These are phyloP conservation scores for Pitangus sulphuratus DNA, from an alignment of 2,797 vertebrate genomes.

Conservation along the genomic window DNA sequence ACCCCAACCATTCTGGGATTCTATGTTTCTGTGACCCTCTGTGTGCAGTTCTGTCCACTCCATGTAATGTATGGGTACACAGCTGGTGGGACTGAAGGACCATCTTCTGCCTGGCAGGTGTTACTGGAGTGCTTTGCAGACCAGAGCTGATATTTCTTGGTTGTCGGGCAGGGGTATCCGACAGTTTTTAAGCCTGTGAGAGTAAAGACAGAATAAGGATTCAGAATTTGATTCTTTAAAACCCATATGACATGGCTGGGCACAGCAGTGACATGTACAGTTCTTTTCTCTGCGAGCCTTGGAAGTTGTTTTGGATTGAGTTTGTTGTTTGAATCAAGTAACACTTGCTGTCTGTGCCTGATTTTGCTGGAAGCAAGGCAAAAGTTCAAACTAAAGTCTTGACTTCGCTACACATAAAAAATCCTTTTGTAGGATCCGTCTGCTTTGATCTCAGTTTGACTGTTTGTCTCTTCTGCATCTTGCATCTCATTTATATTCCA, in stretches of 20 bases:
- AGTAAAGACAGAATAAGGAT: neutral
- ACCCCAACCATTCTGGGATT: neutral
- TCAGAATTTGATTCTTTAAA: neutral
- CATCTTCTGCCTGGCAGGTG: neutral
- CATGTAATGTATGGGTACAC: neutral
- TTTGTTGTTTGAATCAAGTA: neutral
- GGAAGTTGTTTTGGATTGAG: neutral
- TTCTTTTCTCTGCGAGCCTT: neutral
- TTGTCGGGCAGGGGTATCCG: neutral
- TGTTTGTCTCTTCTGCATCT: constrained; percentile 42
- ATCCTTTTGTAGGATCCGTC: neutral
- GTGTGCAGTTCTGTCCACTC: neutral
- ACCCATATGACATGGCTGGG: neutral
- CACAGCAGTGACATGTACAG: neutral
- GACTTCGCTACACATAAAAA: neutral
- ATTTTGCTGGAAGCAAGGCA: neutral
- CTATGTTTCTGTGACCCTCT: neutral
- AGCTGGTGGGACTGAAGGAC: neutral
- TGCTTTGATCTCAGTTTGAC: constrained; percentile 13
- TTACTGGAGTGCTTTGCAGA: neutral
- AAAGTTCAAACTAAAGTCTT: neutral
- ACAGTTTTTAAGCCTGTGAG: neutral
- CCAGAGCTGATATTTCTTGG: neutral
- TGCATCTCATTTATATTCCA: constrained; percentile 58
- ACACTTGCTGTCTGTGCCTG: neutral